A percentile compares a stretch with the other conserved stretches of the same genome.
These are phyloP conservation scores for Psilopogon haemacephalus DNA, from an alignment of 2,113 vertebrate genomes.

Conservation along the genomic window DNA sequence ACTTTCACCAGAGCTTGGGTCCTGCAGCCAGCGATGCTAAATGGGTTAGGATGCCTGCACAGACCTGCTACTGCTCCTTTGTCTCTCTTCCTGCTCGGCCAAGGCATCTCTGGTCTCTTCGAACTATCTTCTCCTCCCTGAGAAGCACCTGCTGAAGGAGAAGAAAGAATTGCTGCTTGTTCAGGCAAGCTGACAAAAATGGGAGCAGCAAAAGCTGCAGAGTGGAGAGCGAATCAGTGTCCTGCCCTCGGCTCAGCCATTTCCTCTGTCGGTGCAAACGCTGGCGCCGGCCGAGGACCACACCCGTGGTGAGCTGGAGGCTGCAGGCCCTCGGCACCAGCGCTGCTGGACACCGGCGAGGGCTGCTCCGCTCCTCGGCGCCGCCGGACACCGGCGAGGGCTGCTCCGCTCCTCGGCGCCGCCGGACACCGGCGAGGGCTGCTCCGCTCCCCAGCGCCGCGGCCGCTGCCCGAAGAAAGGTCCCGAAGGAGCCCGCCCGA, in stretches of 20 bases:
- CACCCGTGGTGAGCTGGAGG: background rate
- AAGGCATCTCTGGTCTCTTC: slow-evolving; percentile 45
- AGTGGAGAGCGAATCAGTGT: background rate
- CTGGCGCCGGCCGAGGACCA: slow-evolving; percentile 26
- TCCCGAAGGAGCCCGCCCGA: background rate
- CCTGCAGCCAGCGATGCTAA: background rate
- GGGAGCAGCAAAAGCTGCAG: background rate
- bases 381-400: background rate
- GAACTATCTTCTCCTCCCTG: background rate
- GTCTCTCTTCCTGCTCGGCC: slow-evolving; percentile 55
- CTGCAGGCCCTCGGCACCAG: background rate
- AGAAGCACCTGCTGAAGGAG: background rate
- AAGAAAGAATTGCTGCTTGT: background rate
- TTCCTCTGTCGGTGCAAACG: slow-evolving; percentile 9
- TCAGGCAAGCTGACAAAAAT: background rate
- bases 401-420: background rate
- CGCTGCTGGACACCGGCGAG: background rate
- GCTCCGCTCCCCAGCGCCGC: background rate
- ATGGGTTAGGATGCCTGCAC: background rate
- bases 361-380: background rate
- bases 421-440: background rate
- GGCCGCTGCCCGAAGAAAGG: background rate
- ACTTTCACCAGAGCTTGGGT: background rate
- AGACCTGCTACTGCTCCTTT: slow-evolving; percentile 65
- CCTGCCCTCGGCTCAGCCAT: background rate